Evolutionary conservation across 2,888 invertebrate species (phyloP).

Genomic region (Phortica okadai): DNA sequence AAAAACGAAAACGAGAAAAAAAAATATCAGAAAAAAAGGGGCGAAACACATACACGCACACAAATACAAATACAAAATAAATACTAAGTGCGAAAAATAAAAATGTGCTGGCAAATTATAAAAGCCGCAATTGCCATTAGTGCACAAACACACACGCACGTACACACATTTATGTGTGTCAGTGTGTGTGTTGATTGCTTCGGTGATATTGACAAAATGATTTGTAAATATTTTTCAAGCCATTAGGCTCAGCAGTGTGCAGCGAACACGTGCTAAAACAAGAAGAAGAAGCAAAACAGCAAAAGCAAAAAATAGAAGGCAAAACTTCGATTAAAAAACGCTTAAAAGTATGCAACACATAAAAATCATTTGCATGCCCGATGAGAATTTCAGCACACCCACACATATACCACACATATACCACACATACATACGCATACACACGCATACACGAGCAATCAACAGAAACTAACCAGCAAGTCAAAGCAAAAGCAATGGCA

Average conservation of each 20-base stretch:
- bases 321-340: conserved; percentile 30
- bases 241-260: conserved; percentile 57
- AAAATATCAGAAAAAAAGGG: conserved; percentile 11
- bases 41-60: neutral
- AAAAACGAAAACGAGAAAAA: conserved; percentile 58
- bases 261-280: neutral
- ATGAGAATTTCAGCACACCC: neutral
- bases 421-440: neutral
- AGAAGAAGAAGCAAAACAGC: neutral
- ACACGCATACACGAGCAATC: neutral
- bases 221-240: conserved; percentile 72
- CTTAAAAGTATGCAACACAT: conserved; percentile 51
- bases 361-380: conserved; percentile 63
- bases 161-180: conserved; percentile 31
- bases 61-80: conserved; percentile 1
- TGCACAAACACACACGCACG: conserved; percentile 18
- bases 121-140: conserved; percentile 41
- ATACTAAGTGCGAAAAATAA: neutral
- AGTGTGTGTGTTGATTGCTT: conserved; percentile 8
- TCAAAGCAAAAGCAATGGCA: neutral
- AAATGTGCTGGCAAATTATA: conserved; percentile 60
- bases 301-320: conserved; percentile 4
- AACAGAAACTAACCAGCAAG: neutral
- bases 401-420: no score
- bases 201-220: conserved; percentile 68